Evolutionary conservation across 2,113 vertebrate species (phyloP).

Genomic region (Atrichornis clamosus): DNA sequence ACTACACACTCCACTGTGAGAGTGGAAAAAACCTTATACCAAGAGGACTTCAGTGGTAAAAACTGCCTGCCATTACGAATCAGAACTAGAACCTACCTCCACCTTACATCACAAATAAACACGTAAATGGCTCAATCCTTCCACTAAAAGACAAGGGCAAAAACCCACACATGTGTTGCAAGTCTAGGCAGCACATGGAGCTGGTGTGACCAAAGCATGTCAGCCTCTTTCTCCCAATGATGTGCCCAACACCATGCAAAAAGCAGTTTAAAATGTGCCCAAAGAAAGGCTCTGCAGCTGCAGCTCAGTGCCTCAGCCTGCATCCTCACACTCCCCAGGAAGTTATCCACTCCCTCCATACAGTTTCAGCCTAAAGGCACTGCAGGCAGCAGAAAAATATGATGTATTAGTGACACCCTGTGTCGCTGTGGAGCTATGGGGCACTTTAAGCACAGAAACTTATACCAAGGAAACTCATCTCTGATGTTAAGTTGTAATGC

Average conservation of each 20-base stretch:
- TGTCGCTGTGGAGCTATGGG: fast-evolving
- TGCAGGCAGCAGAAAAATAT: neutral
- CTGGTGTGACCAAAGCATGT: neutral
- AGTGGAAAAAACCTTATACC: neutral
- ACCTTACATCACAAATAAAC: neutral
- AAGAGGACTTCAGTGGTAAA: neutral
- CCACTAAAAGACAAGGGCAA: neutral
- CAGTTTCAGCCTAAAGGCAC: neutral
- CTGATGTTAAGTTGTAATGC: neutral
- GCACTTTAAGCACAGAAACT: neutral
- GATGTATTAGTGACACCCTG: neutral
- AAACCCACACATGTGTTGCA: neutral
- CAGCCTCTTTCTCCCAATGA: neutral
- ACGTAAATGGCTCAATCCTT: neutral
- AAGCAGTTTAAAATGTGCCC: neutral
- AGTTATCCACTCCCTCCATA: too few relatives aligned
- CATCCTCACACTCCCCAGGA: neutral
- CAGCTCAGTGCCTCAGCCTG: neutral
- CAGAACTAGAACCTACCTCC: neutral
- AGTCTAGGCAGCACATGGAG: neutral
- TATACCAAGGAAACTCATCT: neutral
- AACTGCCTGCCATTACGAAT: neutral
- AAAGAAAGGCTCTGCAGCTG: neutral
- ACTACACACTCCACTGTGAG: neutral
- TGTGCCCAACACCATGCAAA: fast-evolving